phyloP scores from a whole-genome alignment of 2,888 invertebrate species.

The Belgica antarctica region DNA sequence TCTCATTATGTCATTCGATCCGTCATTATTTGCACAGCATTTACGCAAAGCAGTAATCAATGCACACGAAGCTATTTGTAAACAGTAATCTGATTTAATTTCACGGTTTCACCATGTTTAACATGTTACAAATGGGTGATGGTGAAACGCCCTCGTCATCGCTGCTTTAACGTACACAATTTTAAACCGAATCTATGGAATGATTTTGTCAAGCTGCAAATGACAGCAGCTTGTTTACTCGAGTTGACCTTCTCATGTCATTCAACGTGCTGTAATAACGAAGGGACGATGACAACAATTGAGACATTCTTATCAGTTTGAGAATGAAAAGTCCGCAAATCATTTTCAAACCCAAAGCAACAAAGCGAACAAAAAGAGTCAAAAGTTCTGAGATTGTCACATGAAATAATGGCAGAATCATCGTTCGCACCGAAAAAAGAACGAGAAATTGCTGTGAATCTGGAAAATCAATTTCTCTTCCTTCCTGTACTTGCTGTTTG shows the following conservation, averaged over 20 bases:
- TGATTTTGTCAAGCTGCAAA: no score
- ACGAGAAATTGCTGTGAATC: background rate
- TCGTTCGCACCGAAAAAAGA: background rate
- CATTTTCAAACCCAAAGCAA: background rate
- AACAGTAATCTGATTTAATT: background rate
- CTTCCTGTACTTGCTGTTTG: background rate
- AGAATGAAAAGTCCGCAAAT: conserved; percentile 15
- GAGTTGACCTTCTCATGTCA: background rate
- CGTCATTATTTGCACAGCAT: no score
- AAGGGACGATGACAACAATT: background rate
- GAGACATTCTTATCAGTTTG: background rate
- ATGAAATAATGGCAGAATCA: background rate
- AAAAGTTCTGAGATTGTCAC: background rate
- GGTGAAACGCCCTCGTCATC: conserved; percentile 6
- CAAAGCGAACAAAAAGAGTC: background rate
- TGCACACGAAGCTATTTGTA: background rate
- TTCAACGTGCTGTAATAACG: background rate
- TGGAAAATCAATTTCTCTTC: conserved; percentile 9
- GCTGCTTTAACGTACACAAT: no score
- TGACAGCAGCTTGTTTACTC: no score
- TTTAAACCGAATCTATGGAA: no score
- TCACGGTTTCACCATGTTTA: background rate
- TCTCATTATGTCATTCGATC: no score
- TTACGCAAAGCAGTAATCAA: no score
- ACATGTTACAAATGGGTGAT: background rate